Evolutionary conservation across 2,888 invertebrate species (phyloP).

Genomic region (Pollenia angustigena): DNA sequence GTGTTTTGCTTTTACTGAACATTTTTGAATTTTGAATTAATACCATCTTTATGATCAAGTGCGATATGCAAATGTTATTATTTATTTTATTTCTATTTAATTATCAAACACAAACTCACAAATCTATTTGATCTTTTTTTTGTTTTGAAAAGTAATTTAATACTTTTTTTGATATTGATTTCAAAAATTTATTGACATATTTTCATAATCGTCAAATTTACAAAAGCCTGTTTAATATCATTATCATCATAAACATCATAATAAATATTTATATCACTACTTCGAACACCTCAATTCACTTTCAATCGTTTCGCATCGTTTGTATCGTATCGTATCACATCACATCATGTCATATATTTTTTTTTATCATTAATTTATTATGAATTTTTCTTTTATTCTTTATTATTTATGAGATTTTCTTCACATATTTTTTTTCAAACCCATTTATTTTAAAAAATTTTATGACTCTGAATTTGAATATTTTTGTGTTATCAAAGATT

Average conservation of each 20-base stretch:
- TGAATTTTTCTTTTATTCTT: background rate
- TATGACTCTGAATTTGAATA: constrained; percentile 24
- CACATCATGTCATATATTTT: background rate
- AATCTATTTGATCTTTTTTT: background rate
- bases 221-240: background rate
- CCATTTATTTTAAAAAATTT: background rate
- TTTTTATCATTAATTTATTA: background rate
- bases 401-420: constrained; percentile 26
- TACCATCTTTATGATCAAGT: no score
- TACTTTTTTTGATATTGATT: background rate
- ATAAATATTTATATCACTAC: background rate
- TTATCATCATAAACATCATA: background rate
- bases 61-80: no score
- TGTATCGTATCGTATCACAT: constrained; percentile 5
- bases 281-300: background rate
- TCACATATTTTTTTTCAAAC: background rate
- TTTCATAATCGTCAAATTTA: constrained; percentile 23
- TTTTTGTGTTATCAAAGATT: background rate
- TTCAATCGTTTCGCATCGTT: background rate
- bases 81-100: no score
- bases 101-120: background rate
- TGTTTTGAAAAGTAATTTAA: background rate
- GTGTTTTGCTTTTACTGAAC: no score
- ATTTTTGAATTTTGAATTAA: no score
- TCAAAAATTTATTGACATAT: constrained; percentile 26